Evolutionary conservation across 2,888 invertebrate genomes (phyloP).

Genomic region (Entomobrya multifasciata): DNA sequence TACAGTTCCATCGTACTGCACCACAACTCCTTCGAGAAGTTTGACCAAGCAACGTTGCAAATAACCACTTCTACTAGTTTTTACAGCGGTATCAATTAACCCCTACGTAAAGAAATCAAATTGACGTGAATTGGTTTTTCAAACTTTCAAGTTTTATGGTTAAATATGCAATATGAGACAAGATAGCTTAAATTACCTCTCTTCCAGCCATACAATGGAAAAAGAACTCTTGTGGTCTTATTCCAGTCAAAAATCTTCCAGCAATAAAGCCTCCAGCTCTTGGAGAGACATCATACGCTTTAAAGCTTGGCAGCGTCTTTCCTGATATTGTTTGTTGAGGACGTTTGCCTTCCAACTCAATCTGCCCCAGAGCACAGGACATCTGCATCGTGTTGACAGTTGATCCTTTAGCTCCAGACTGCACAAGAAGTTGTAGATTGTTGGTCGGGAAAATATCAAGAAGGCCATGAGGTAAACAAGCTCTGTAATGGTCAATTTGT

Average conservation of each 20-base stretch:
- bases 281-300: constrained; percentile 92
- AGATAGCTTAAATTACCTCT: constrained; percentile 83
- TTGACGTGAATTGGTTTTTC: background rate
- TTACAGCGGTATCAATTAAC: constrained; percentile 99
- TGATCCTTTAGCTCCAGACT: constrained; percentile 99
- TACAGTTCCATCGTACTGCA: constrained; percentile 96
- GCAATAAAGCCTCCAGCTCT: constrained; percentile 98
- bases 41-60: constrained; percentile 98
- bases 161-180: background rate
- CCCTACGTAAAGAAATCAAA: constrained; percentile 85
- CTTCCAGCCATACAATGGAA: constrained; percentile 99
- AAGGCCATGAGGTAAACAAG: constrained; percentile 92
- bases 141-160: background rate
- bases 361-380: constrained; percentile 97
- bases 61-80: constrained; percentile 99
- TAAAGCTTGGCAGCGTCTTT: constrained; percentile 94
- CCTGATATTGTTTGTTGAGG: constrained; percentile 98
- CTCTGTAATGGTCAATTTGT: constrained; percentile 83
- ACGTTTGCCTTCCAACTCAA: constrained; percentile 98
- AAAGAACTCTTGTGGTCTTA: constrained; percentile 98
- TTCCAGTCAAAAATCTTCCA: constrained; percentile 98
- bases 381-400: constrained; percentile 99
- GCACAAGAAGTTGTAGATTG: constrained; percentile 98
- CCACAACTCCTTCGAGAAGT: constrained; percentile 96
- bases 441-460: constrained; percentile 94